Evolutionary conservation across 1,140 invertebrate species (phyloP).

Genomic region (Drosophila parabipectinata): DNA sequence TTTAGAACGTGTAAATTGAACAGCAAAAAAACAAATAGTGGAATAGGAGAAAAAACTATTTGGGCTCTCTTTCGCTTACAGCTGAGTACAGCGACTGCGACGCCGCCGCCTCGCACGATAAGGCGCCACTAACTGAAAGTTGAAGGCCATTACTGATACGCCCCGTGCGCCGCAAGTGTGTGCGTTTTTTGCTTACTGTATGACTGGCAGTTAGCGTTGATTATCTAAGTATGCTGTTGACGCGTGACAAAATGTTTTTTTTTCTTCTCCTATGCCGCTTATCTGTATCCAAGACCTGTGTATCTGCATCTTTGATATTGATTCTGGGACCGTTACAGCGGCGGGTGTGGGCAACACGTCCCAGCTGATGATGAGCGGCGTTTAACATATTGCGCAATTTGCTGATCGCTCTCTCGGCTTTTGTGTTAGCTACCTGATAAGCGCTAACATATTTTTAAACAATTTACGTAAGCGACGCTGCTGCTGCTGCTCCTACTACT

Average conservation of each 20-base stretch:
- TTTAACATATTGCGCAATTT: slow-evolving; percentile 81
- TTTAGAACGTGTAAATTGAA: slow-evolving; percentile 82
- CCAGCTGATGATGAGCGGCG: slow-evolving; percentile 36
- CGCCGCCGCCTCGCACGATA: slow-evolving; percentile 71
- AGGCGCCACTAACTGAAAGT: slow-evolving; percentile 76
- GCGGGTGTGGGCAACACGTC: slow-evolving; percentile 14
- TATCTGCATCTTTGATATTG: slow-evolving; percentile 66
- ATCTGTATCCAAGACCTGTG: slow-evolving; percentile 44
- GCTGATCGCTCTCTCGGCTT: slow-evolving; percentile 39
- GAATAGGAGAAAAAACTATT: slow-evolving; percentile 28
- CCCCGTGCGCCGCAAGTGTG: slow-evolving; percentile 57
- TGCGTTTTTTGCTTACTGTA: slow-evolving; percentile 24
- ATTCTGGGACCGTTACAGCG: slow-evolving; percentile 45
- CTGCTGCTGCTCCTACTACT: slow-evolving; percentile 14
- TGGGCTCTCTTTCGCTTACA: slow-evolving; percentile 27
- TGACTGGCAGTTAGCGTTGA: slow-evolving; percentile 69
- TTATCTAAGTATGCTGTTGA: slow-evolving; percentile 70
- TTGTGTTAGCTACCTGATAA: slow-evolving; percentile 50
- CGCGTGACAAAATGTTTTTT: slow-evolving; percentile 67
- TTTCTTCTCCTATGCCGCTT: slow-evolving; percentile 13
- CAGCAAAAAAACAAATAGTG: slow-evolving; percentile 1
- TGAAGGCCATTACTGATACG: slow-evolving; percentile 82
- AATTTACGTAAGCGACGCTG: slow-evolving; percentile 71
- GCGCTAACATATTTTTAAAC: slow-evolving; percentile 60
- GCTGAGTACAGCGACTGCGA: slow-evolving; percentile 16